Percentiles rank a stretch among this genome's conserved stretches.
These are phyloP conservation scores for Drosophila borborema DNA, from an alignment of 2,888 invertebrate species.

Conservation along the genomic window DNA sequence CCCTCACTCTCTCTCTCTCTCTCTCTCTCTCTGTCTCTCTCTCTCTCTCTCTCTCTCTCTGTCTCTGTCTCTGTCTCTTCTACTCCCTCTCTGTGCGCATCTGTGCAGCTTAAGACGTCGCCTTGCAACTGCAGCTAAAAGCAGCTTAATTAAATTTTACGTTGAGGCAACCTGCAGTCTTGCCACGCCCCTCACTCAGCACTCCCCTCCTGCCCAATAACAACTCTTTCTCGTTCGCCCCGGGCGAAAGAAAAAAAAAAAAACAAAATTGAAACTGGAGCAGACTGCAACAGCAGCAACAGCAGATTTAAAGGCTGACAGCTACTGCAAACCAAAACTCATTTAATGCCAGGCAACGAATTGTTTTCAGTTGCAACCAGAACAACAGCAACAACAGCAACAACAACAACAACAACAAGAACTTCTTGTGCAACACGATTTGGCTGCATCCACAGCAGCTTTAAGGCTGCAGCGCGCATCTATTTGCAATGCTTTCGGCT, in stretches of 20 bases:
- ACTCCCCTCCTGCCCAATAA: too few relatives aligned
- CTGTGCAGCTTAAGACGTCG: constrained; percentile 54
- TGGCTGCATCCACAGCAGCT: constrained; percentile 7
- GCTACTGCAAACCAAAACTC: constrained; percentile 45
- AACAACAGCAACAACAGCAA: not conserved
- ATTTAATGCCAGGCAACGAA: constrained; percentile 59
- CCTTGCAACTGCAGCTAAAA: constrained; percentile 52
- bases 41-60: too few relatives aligned
- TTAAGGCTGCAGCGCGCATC: constrained; percentile 13
- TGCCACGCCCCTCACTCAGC: constrained; percentile 9
- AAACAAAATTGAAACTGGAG: constrained; percentile 33
- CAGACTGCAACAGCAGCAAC: constrained; percentile 17
- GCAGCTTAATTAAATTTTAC: constrained; percentile 69
- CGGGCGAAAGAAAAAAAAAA: not conserved
- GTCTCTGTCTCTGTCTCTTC: too few relatives aligned
- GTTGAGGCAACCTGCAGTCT: constrained; percentile 28
- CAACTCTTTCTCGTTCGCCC: not conserved
- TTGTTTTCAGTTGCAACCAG: constrained; percentile 33
- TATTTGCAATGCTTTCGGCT: constrained; percentile 6
- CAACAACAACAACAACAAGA: constrained; percentile 1
- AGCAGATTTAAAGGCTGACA: constrained; percentile 55
- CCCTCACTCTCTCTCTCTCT: not conserved
- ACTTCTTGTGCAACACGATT: constrained; percentile 26
- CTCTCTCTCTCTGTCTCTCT: constrained; percentile 6
- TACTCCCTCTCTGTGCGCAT: constrained; percentile 31